These are phyloP conservation scores for Amphimedon queenslandica DNA, from an alignment of 37 sponge, comb jelly and placozoan genomes.

Conservation along the genomic window DNA sequence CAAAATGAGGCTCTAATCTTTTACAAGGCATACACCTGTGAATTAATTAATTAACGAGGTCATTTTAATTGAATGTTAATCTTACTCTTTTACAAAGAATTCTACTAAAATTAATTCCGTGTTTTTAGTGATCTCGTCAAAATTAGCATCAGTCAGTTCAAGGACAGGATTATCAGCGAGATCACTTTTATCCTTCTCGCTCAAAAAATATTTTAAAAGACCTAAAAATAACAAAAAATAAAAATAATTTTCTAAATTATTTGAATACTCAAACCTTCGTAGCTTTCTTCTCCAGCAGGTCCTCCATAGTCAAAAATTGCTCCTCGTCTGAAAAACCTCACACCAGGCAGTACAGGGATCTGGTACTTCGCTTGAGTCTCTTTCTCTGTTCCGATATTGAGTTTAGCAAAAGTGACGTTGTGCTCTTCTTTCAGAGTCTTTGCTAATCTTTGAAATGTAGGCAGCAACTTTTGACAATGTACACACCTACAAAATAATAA, in stretches of 20 bases:
- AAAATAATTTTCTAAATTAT: background rate
- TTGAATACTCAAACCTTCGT: background rate
- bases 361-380: conserved; percentile 25
- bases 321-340: conserved; percentile 30
- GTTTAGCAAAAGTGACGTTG: conserved; percentile 18
- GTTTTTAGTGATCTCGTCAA: conserved; percentile 12
- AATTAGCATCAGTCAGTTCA: conserved; percentile 21
- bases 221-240: too few species aligned
- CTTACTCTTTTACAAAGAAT: conserved; percentile 26
- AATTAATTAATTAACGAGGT: background rate
- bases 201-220: background rate
- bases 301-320: conserved; percentile 35
- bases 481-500: conserved; percentile 27
- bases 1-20: conserved; percentile 58
- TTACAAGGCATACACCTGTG: conserved; percentile 70
- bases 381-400: conserved; percentile 34
- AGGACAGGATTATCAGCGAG: background rate
- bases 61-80: background rate
- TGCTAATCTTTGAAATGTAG: conserved; percentile 16
- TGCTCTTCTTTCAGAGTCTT: conserved; percentile 5
- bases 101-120: conserved; percentile 25
- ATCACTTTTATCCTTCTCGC: background rate
- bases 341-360: conserved; percentile 28
- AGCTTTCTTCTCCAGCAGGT: conserved; percentile 32
- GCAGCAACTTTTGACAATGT: conserved; percentile 23